A percentile compares a stretch with the other conserved stretches of the same genome.
These are phyloP conservation scores for Dendrolimus pini DNA, from an alignment of 2,888 invertebrate species.

Conservation along the genomic window DNA sequence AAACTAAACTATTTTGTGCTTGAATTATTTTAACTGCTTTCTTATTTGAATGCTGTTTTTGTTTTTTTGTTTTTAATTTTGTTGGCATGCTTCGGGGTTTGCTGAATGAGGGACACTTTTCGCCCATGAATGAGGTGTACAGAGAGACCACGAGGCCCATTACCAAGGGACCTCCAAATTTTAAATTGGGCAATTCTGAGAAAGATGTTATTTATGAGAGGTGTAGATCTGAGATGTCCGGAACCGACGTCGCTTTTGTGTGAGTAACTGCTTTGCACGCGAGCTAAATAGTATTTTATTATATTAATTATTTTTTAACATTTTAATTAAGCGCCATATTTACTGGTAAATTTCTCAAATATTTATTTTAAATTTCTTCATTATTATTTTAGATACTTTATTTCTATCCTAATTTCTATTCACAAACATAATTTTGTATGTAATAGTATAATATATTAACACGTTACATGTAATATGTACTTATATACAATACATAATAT, in stretches of 20 bases:
- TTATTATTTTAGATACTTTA: no score
- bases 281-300: constrained; percentile 1
- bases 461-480: no score
- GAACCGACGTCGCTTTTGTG: constrained; percentile 2
- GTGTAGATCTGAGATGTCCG: neutral
- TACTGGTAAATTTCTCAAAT: no score
- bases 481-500: no score
- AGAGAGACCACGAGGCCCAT: constrained; percentile 77
- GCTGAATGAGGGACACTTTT: constrained; percentile 79
- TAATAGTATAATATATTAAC: no score
- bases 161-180: constrained; percentile 36
- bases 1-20: neutral
- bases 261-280: constrained; percentile 10
- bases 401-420: no score
- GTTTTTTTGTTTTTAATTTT: constrained; percentile 40
- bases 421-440: no score
- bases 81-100: constrained; percentile 78
- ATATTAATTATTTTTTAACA: constrained; percentile 1
- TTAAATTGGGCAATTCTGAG: neutral
- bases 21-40: neutral
- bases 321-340: constrained; percentile 5
- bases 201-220: neutral
- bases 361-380: no score
- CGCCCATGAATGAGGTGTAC: constrained; percentile 80
- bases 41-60: constrained; percentile 11